Conservation (phyloP, 2,888 invertebrate species). For the Ormyrus rosae region DNA sequence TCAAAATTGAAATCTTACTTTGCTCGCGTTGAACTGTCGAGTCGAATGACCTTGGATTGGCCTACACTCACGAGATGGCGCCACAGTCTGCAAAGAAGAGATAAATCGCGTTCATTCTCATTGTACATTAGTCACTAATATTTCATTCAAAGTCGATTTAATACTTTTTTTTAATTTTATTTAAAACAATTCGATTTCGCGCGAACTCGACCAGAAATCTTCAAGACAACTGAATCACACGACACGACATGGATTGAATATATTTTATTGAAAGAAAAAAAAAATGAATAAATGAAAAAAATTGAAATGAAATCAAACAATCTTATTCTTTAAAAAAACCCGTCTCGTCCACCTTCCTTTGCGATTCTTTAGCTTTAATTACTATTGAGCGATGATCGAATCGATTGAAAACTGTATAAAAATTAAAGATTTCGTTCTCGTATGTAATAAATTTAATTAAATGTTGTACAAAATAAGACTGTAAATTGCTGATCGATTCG, state of each 20-base stretch:
- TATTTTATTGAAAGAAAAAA: constrained; percentile 36
- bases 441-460: background rate
- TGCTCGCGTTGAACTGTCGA: background rate
- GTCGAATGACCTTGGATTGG: background rate
- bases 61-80: constrained; percentile 24
- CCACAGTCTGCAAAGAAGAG: constrained; percentile 7
- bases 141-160: background rate
- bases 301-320: constrained; percentile 33
- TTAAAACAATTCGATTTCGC: constrained; percentile 3
- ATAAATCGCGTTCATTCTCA: background rate
- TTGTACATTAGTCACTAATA: too few species aligned
- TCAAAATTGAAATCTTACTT: background rate
- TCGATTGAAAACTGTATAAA: constrained; percentile 40
- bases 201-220: background rate
- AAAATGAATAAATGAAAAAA: constrained; percentile 50
- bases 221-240: background rate
- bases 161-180: constrained; percentile 18
- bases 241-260: constrained; percentile 32
- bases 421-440: background rate
- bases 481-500: constrained; percentile 39
- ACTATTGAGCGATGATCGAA: constrained; percentile 33
- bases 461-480: background rate
- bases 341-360: constrained; percentile 36
- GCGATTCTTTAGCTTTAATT: constrained; percentile 40
- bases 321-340: constrained; percentile 53